Evolutionary conservation across 2,113 vertebrate species (phyloP).

Genomic region (Puffinus mauretanicus): DNA sequence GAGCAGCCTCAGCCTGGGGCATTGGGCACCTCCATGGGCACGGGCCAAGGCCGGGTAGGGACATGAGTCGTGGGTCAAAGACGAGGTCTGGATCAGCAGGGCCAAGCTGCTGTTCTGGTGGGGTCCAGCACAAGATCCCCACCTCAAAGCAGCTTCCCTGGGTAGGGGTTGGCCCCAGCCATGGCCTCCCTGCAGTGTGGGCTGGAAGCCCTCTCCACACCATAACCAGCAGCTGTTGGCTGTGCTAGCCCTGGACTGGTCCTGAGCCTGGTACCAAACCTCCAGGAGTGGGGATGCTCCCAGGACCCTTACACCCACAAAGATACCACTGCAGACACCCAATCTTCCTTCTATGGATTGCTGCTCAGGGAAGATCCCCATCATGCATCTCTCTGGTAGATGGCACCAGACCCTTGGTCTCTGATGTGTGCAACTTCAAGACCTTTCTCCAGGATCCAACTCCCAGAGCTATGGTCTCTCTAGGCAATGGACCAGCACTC

Average conservation of each 20-base stretch:
- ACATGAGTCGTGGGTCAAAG: background rate
- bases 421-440: background rate
- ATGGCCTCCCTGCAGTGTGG: background rate
- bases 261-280: background rate
- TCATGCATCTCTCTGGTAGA: background rate
- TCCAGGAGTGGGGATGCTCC: background rate
- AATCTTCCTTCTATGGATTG: background rate
- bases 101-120: background rate
- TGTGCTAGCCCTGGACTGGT: background rate
- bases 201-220: background rate
- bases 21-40: background rate
- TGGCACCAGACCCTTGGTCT: background rate
- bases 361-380: background rate
- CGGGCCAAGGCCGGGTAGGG: background rate
- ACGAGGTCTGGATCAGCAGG: background rate
- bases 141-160: background rate
- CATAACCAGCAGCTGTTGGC: background rate
- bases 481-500: too few species aligned
- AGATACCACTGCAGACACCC: fast-evolving
- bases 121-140: background rate
- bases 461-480: background rate
- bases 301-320: background rate
- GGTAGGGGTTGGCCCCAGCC: background rate
- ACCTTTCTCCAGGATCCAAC: background rate
- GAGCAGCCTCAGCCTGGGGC: background rate